Base-by-base conservation (phyloP, 2,888 invertebrate species). In the Agonopterix arenella region DNA sequence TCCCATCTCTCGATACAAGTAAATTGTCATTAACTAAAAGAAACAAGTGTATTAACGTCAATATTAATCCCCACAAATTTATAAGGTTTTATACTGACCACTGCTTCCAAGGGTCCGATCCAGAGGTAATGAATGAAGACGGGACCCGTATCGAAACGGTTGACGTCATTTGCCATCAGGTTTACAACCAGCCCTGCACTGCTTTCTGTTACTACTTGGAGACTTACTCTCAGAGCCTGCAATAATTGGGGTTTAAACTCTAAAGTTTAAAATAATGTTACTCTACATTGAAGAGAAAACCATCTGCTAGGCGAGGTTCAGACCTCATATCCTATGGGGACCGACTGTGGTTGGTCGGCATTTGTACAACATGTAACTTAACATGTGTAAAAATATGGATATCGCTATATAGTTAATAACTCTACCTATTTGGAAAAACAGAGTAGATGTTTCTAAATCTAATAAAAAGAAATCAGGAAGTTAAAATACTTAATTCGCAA, bases 91-190 rank as follows among this genome's bases (percentile, higher is more conserved):
- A 11, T 8, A 48, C 62, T 56, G 58, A 93, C 91, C 52, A 92
- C 50, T n/a, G 93, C 91, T 70, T 94, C 93, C 8, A 94, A 56
- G 1, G 95, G 95, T 16, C 93, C 94, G 51, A 95, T 90, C 93
- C 95, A 94, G 11, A 95, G 84, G 63, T 93, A 95, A 70, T 95
- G 94, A 0, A 93, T 76, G 64, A 93, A 93, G 11, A 93, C 74
- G 1, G 93, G 90, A 7, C 92, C 92, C 56, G 92, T 89, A 68
- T 95, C 95, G 66, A 95, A 93, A 56, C 94, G 89, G 59, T 92
- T 93, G 1, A 95, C 94, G 67, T 96, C 96, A 60, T 94, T 95
- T 16, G 95, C 94, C 80, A 96, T 84, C 10, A 92, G 68, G 66
- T 92, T 92, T 0, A 92, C 84, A 11, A 92, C 90, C 58, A 91